Evolutionary conservation across 1,140 invertebrate genomes (phyloP), one percentile per base, ranked within the genome.

Genomic region (Whitmania pigra): DNA sequence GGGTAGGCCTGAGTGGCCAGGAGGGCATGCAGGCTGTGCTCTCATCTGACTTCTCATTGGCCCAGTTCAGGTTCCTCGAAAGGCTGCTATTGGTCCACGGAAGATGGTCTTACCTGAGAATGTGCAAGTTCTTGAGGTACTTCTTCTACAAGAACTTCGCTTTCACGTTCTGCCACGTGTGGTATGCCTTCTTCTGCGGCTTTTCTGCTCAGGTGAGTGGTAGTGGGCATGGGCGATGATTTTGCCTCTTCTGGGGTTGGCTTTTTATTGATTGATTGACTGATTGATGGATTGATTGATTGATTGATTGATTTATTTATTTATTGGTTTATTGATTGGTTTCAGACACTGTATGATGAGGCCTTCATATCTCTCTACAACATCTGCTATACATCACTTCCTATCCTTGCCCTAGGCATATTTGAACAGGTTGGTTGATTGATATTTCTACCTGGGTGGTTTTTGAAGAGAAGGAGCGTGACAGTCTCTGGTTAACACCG

Each of bases 121-220:
- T 99, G 94, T 94, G 91, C 85, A 99, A 97, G 87, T 99, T 99
- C 84, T 86, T 99, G 66, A 79, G 83, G 72, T 98, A 99, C 83
- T 99, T 99, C 87, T 99, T 99, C 87, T 99, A 98, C 84, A 99
- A 99, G 84, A 99, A 99, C 29, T 63, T 63, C 22, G 57, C 57
- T 6, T 63, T 63, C 57, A 63, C 57, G 1, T 84, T 99, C 31
- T 96, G 94, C 82, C 94, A 99, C 83, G 96, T 99, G 82, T 99
- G 96, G 96, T 99, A 92, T 85, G 94, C 94, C 66, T 97, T 99
- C 82, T 99, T 97, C 86, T 98, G 94, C 83, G 96, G 95, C 79
- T 99, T 98, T 82, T 96, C 93, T 82, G 96, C 96, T 76, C 95
- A 98, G 89, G 95, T 97, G 82, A 84, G 81, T 75, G 68, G 71